Base-by-base conservation (phyloP, 2,113 vertebrate species). In the Clarias magur region DNA sequence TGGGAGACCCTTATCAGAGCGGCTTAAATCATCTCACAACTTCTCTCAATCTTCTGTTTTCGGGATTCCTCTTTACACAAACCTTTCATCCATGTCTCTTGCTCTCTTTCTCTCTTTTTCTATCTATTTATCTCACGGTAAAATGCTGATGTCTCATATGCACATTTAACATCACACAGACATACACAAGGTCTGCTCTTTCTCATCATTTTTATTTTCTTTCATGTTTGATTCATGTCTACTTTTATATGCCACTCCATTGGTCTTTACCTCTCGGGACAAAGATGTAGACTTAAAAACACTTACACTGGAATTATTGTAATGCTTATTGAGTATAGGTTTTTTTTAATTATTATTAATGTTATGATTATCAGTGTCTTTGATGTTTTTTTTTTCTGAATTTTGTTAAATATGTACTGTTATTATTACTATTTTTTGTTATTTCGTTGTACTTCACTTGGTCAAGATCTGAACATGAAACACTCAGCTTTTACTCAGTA, bases 281-380 rank as follows among this genome's bases (percentile, higher is more conserved):
- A 91, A 90, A 88, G 83, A 89, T 81, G 91, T 90, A 93, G 92
- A 95, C 91, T 94, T 83, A 89, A 87, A 91, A 91, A 94, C 91
- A 92, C 91, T 93, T 94, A 95, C 95, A 96, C 95, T 96, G 95
- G 95, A 96, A 94, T 95, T 92, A 94, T 95, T 94, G 84, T 92
- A 90, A 91, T 91, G 68, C 54, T 86, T 91, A 78, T 48, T 89
- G 88, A 88, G 42, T 88, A 56, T 79, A 72, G 86, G 86, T 90
- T 88, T 83, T 82, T 42, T 63, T 81, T 17, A 2, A 48, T 54
- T 54, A 25, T 78, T 82, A 89, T 91, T 91, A 85, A 86, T 87
- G 75, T 89, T 86, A 79, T 82, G 82, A 82, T 92, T 92, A 89
- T 92, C 90, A 82, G 92, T 89, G 84, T 86, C 91, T 72, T 93